Base-by-base conservation (phyloP, 2,113 vertebrate species). In the Thymallus thymallus region DNA sequence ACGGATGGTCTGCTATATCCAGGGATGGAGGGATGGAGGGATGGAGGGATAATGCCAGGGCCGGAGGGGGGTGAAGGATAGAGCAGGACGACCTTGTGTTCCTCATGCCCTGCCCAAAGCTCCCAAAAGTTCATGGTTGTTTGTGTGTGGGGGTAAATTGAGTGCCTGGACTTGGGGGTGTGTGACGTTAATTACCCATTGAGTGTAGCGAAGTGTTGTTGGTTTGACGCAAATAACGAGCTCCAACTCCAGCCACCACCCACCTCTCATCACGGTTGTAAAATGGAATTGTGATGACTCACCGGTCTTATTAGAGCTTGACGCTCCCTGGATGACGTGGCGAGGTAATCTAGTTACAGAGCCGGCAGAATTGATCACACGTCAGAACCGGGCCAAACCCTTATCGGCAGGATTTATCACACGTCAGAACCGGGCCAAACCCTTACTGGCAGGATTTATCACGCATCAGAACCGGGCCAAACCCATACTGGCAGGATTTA, bases 1-100 rank as follows among this genome's bases (percentile, higher is more conserved):
- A 75, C 72, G 74, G 70, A 75, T 75, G 79, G 13, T 76, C 68
- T 65, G 69, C 24, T 58, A 16, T 76, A 80, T 83, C 83, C 65
- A 29, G 76, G 76, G 84, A 86, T 2, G 0, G 23, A 62, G 32
- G 65, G 84, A 86, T 2, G 0, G 23, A 62, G 32, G 65, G 29
- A 71, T 74, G 66, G 68, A 60, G 56, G 56, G 56, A 22, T 60
- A 22, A 60, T 23, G 75, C 80, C 76, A 73, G 81, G 68, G 82
- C 14, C 1, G 16, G 4, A 51, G 23, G 23, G 35, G 41, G 65
- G 46, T 20, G 14, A 73, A 62, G 46, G 24, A 7, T n/a, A n/a
- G 23, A 26, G 41, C 20, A 69, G 45, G 48, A 13, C 35, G 16
- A 51, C 48, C 48, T 51, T 51, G 48, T 51, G 48, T 51, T 51